A percentile compares a stretch with the other conserved stretches of the same genome.
Evolutionary conservation across 2,113 vertebrate species (phyloP).

Genomic region (Trinectes maculatus): DNA sequence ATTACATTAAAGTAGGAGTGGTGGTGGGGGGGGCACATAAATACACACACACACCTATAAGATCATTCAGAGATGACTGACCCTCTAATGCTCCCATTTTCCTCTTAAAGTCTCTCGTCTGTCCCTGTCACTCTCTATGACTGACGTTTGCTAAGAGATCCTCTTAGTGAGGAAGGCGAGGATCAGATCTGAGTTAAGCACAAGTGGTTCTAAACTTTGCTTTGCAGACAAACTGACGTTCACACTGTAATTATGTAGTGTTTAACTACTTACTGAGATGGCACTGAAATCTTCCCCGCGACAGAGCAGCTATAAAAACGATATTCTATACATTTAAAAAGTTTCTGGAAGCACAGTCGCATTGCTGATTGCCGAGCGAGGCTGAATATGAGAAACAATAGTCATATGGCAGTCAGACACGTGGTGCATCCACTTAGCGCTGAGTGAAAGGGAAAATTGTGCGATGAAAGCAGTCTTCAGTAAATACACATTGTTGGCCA

Average conservation of each 20-base stretch:
- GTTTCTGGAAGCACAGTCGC: too few species aligned
- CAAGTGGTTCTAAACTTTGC: too few species aligned
- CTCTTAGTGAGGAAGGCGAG: neutral
- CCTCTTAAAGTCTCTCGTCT: conserved; percentile 1
- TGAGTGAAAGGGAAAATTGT: neutral
- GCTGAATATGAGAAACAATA: neutral
- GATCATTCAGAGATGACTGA: neutral
- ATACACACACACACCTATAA: too few species aligned
- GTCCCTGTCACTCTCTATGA: neutral
- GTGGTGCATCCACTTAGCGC: neutral
- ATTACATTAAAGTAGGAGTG: neutral
- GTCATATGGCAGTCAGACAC: neutral
- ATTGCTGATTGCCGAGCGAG: too few species aligned
- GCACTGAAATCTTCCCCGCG: too few species aligned
- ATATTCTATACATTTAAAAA: too few species aligned
- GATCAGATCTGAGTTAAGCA: neutral
- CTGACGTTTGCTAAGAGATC: neutral
- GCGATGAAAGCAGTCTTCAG: neutral
- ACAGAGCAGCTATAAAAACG: too few species aligned
- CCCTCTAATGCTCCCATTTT: neutral
- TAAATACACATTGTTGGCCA: neutral
- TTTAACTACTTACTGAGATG: too few species aligned
- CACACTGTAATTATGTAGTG: too few species aligned
- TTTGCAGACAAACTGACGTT: too few species aligned
- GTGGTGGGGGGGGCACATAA: too few species aligned